Evolutionary conservation across 2,113 vertebrate species (phyloP), one percentile per base, ranked within the genome.

Genomic region (Tetraodon nigroviridis): DNA sequence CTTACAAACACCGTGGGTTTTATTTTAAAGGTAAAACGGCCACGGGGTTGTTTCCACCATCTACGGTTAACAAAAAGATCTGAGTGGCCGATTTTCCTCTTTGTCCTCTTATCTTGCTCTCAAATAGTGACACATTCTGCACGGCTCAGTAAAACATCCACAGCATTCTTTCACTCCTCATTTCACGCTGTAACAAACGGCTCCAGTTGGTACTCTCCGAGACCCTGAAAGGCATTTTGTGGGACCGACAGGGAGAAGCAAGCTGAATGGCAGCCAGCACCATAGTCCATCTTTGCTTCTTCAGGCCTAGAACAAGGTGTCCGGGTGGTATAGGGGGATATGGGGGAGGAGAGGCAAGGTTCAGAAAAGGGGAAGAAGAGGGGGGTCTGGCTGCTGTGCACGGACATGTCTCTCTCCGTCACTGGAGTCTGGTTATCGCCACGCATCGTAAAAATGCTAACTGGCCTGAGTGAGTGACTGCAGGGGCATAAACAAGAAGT

Each of bases 101-200:
- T 90, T 89, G 88, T 90, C 84, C 84, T 73, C 78, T 87, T 86
- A 82, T 78, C 65, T 76, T 71, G 76, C 80, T 80, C 67, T 76
- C 84, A 76, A 71, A 69, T 49, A 80, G 84, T 58, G 87, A 90
- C 90, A 91, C 80, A 89, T 87, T 85, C 88, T 76, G 85, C 82
- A 92, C 90, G 86, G 89, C 79, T 90, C 89, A 91, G 86, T 76
- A 89, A 72, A 71, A 73, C 85, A 81, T 87, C 90, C 90, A 75
- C 72, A 53, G 87, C 70, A 65, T 75, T 90, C 89, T 92, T 94
- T 93, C 92, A 91, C 74, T 89, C 84, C 84, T 73, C 77, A 92
- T 94, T 94, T 94, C 92, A 95, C 89, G 89, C 87, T 78, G 66
- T 88, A 91, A 91, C 91, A 92, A 90, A 91, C 91, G 82, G 85